A percentile compares a stretch with the other conserved stretches of the same genome.
Conservation (phyloP, 2,888 invertebrate species). For the Erannis defoliaria region DNA sequence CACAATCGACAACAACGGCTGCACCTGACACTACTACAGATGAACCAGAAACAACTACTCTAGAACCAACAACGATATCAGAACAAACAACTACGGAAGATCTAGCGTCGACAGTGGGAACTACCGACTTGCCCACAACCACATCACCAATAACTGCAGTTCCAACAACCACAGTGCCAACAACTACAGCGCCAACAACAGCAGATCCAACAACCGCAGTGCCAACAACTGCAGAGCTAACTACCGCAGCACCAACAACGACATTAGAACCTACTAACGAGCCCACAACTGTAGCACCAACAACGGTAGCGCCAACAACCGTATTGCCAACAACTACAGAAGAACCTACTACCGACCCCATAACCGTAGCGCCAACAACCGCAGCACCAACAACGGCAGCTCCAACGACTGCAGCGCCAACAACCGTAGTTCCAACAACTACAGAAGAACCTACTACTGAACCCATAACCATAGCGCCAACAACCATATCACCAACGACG, state of each 20-base stretch:
- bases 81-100: neutral
- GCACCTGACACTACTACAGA: conserved; percentile 14
- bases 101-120: neutral
- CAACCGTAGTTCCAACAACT: conserved; percentile 1
- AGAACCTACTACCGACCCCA: conserved; percentile 21
- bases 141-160: conserved; percentile 5
- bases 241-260: neutral
- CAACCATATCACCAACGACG: conserved; percentile 1
- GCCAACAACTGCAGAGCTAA: conserved; percentile 23
- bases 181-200: conserved; percentile 2
- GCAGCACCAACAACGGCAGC: neutral
- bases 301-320: neutral
- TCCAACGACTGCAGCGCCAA: neutral
- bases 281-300: conserved; percentile 6
- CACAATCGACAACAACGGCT: conserved; percentile 13
- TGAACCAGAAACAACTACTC: conserved; percentile 15
- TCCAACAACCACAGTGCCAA: conserved; percentile 3
- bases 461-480: conserved; percentile 23
- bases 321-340: neutral
- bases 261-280: neutral
- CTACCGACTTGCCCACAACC: conserved; percentile 3
- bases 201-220: conserved; percentile 17
- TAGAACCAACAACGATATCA: conserved; percentile 16
- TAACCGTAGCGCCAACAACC: conserved; percentile 4
- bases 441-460: conserved; percentile 15